Evolutionary conservation across 2,113 vertebrate species (phyloP).

Genomic region (Brevimyrus niger): DNA sequence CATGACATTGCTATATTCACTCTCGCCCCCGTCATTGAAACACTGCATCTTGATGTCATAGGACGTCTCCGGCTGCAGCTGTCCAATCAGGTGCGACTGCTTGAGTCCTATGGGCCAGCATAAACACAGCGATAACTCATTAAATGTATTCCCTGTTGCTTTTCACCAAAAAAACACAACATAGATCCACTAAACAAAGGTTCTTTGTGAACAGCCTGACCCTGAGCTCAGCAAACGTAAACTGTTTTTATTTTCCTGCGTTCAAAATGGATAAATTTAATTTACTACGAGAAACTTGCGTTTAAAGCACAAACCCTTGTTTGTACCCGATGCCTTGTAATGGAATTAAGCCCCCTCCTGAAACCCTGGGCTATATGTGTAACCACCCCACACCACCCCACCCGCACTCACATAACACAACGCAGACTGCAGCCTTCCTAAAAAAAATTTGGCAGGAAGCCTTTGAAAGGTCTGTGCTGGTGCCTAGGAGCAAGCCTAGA

Average conservation of each 20-base stretch:
- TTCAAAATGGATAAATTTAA: background rate
- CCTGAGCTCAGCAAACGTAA: background rate
- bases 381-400: background rate
- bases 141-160: background rate
- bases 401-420: background rate
- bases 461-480: background rate
- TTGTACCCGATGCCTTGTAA: background rate
- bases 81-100: conserved; percentile 84
- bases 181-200: background rate
- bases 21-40: conserved; percentile 84
- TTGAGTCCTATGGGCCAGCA: conserved; percentile 65
- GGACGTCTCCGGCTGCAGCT: conserved; percentile 84
- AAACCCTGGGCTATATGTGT: background rate
- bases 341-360: background rate
- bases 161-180: conserved; percentile 34
- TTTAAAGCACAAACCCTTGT: background rate
- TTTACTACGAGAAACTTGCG: background rate
- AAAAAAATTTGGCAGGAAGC: background rate
- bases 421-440: background rate
- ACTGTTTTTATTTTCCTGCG: background rate
- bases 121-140: background rate
- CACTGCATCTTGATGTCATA: conserved; percentile 98
- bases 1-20: conserved; percentile 95
- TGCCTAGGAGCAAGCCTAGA: conserved; percentile 21
- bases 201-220: background rate